These are phyloP conservation scores for Sinopyrophorus schimmeli DNA, from an alignment of 2,888 invertebrate genomes.

Conservation along the genomic window DNA sequence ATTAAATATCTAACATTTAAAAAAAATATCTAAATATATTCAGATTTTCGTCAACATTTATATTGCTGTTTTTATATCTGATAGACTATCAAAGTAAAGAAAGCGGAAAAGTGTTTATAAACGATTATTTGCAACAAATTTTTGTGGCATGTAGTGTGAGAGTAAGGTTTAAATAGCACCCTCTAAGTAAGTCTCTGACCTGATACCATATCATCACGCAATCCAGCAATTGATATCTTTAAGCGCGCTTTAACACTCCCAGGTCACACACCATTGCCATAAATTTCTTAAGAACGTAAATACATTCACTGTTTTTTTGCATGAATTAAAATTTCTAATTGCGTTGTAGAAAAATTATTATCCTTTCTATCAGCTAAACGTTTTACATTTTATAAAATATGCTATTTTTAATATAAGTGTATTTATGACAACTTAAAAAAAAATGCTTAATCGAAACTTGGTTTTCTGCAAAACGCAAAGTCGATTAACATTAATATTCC, in stretches of 20 bases:
- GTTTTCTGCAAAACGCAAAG: too few relatives aligned
- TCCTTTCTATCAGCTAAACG: too few relatives aligned
- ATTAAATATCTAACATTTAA: too few relatives aligned
- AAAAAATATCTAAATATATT: too few relatives aligned
- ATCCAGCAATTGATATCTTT: conserved; percentile 44
- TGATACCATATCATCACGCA: conserved; percentile 44
- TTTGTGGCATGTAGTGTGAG: conserved; percentile 21
- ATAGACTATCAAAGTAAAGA: conserved; percentile 7
- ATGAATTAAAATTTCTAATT: conserved; percentile 17
- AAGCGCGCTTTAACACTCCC: conserved; percentile 43
- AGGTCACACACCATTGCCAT: conserved; percentile 41
- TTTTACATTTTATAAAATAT: too few relatives aligned
- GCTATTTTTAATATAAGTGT: too few relatives aligned
- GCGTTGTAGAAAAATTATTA: too few relatives aligned
- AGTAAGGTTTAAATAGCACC: conserved; percentile 28
- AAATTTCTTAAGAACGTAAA: conserved; percentile 38
- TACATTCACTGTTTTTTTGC: conserved; percentile 17
- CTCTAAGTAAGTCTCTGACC: conserved; percentile 32
- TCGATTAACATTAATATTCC: too few relatives aligned
- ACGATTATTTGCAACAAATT: conserved; percentile 42
- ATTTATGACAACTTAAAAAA: too few relatives aligned
- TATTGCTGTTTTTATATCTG: too few relatives aligned
- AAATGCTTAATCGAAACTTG: too few relatives aligned
- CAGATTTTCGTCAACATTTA: too few relatives aligned
- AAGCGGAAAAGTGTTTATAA: conserved; percentile 30